Conservation (phyloP, 2,797 vertebrate species). For the Labeo calbasu region DNA sequence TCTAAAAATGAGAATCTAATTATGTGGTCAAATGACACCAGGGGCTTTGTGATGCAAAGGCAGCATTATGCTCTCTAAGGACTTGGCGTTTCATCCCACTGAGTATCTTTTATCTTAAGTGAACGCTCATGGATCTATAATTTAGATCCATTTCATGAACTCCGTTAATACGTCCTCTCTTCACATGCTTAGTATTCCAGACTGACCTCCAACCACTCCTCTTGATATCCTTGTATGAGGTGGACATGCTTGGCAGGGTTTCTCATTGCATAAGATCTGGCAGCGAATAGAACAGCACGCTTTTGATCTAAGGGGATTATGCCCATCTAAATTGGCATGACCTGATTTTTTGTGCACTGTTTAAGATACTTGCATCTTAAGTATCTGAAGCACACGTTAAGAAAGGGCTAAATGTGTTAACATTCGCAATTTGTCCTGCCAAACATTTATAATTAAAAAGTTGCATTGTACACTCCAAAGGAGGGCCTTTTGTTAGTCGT, state of each 20-base stretch:
- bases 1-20: not conserved
- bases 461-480: not conserved
- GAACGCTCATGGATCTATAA: not conserved
- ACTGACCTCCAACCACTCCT: constrained; percentile 4
- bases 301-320: constrained; percentile 76
- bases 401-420: not conserved
- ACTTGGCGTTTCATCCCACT: not conserved
- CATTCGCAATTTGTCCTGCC: not conserved
- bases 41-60: not conserved
- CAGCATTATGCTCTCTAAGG: not conserved
- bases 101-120: not conserved
- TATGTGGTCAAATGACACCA: constrained; percentile 7
- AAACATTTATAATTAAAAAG: constrained; percentile 2
- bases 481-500: not conserved
- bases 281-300: constrained; percentile 54
- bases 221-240: constrained; percentile 18
- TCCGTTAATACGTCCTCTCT: not conserved
- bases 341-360: constrained; percentile 59
- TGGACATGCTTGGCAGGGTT: constrained; percentile 23
- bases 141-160: constrained; percentile 24
- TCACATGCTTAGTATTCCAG: constrained; percentile 1
- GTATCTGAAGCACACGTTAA: not conserved
- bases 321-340: constrained; percentile 62
- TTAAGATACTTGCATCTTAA: constrained; percentile 45
- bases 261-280: constrained; percentile 21